Base-by-base conservation (phyloP, 2,888 invertebrate genomes). In the Chloroclysta siterata region DNA sequence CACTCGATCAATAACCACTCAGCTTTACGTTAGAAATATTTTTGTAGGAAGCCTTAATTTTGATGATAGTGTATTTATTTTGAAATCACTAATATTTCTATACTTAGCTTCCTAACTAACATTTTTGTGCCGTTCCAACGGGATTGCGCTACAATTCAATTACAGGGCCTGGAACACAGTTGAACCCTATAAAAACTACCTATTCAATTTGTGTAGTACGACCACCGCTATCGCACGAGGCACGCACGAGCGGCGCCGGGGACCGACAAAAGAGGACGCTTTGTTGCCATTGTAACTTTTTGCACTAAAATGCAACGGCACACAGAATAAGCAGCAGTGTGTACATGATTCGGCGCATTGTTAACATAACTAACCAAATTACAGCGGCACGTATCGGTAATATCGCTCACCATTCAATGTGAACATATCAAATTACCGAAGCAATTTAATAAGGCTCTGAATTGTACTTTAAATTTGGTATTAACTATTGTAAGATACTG, bases 271-370 rank as follows among this genome's bases (percentile, higher is more conserved):
- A 76, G 74, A 69, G 70, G 62, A 63, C 64, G 72, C 79, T 82
- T 79, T 81, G 72, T 75, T 67, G 75, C 74, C 83, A 78, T 82
- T 82, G 76, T 79, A 70, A 79, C 78, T 89, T 91, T 91, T 90
- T 91, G 87, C 90, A 88, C 76, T 80, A 74, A 84, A 85, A 85
- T 90, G 89, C 89, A 88, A 79, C 84, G 77, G 79, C 81, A 78
- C 77, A 76, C 77, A 76, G 79, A 72, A 73, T 72, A 63, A 48
- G 46, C 58, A 69, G 55, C 54, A 67, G 60, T 58, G 3, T 48
- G 42, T 41, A 14, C 70, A 75, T 90, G 89, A 90, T 76, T 84
- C 83, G 74, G 84, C 91, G 79, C 74, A 85, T 88, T 88, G 85
- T 85, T 83, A 84, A 87, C 86, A 87, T 84, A 85, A 80, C 72